These are phyloP conservation scores for Agrenia bidenticulata DNA, from an alignment of 2,888 invertebrate genomes.

Conservation along the genomic window DNA sequence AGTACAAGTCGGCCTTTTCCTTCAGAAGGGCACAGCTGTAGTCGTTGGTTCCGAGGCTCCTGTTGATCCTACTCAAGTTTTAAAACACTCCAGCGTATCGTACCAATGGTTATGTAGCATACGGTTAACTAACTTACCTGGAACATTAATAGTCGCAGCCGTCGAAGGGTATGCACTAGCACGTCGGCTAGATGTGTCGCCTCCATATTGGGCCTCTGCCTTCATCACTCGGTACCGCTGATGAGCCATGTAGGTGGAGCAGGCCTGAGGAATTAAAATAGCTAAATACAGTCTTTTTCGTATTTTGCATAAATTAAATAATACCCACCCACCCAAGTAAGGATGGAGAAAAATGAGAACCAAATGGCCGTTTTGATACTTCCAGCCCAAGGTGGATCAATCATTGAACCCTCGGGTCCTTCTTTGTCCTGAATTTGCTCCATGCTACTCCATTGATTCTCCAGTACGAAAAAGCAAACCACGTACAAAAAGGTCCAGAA, in stretches of 20 bases:
- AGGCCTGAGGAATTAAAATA: neutral
- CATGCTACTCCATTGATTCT: slow-evolving; percentile 37
- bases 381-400: slow-evolving; percentile 27
- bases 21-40: too few species aligned
- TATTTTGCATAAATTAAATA: too few species aligned
- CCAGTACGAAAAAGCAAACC: slow-evolving; percentile 36
- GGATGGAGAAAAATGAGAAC: slow-evolving; percentile 36
- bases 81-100: too few species aligned
- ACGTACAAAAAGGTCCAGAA: slow-evolving; percentile 40
- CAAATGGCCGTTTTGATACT: slow-evolving; percentile 38
- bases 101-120: too few species aligned
- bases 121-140: too few species aligned
- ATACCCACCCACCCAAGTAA: slow-evolving; percentile 31
- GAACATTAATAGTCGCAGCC: slow-evolving; percentile 1
- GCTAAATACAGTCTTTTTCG: too few species aligned
- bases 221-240: slow-evolving; percentile 18
- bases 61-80: too few species aligned
- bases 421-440: slow-evolving; percentile 10
- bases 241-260: slow-evolving; percentile 8
- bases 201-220: slow-evolving; percentile 10
- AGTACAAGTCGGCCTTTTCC: too few species aligned
- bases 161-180: too few species aligned
- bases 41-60: too few species aligned
- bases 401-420: slow-evolving; percentile 20
- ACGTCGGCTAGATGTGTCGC: neutral